Evolutionary conservation across 2,797 vertebrate species (phyloP).

Genomic region (Etheostoma perlongum): DNA sequence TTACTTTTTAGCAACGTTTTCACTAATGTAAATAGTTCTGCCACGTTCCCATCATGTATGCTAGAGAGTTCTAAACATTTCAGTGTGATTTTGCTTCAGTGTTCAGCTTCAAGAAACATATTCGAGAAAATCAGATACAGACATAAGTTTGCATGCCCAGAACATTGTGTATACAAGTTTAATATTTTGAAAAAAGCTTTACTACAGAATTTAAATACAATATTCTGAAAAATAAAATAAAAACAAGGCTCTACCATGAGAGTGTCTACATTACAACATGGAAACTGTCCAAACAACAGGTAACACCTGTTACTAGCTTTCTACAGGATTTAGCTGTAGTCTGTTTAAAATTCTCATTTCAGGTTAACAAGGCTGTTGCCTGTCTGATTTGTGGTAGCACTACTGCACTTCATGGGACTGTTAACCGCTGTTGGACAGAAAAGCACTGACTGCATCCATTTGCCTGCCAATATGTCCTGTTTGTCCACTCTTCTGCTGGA

Average conservation of each 20-base stretch:
- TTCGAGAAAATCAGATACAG: too few species aligned
- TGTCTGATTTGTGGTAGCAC: conserved; percentile 17
- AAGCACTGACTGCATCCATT: conserved; percentile 13
- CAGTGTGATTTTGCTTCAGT: too few species aligned
- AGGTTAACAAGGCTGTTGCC: conserved; percentile 20
- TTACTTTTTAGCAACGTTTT: too few species aligned
- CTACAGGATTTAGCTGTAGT: conserved; percentile 38
- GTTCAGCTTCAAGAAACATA: too few species aligned
- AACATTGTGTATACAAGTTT: conserved; percentile 62
- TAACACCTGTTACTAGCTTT: conserved; percentile 41
- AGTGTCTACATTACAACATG: conserved; percentile 68
- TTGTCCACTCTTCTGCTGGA: neutral
- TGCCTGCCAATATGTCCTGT: neutral
- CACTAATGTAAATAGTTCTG: too few species aligned
- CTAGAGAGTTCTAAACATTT: too few species aligned
- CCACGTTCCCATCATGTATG: too few species aligned
- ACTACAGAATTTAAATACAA: conserved; percentile 80
- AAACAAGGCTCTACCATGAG: conserved; percentile 56
- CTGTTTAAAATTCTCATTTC: conserved; percentile 41
- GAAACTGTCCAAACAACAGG: conserved; percentile 62
- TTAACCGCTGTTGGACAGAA: neutral
- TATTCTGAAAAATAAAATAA: conserved; percentile 60
- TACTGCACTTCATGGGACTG: conserved; percentile 17
- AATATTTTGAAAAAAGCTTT: conserved; percentile 72
- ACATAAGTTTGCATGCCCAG: neutral